Base-by-base conservation (phyloP, 2,888 invertebrate species). In the Platerodrilus igneus region DNA sequence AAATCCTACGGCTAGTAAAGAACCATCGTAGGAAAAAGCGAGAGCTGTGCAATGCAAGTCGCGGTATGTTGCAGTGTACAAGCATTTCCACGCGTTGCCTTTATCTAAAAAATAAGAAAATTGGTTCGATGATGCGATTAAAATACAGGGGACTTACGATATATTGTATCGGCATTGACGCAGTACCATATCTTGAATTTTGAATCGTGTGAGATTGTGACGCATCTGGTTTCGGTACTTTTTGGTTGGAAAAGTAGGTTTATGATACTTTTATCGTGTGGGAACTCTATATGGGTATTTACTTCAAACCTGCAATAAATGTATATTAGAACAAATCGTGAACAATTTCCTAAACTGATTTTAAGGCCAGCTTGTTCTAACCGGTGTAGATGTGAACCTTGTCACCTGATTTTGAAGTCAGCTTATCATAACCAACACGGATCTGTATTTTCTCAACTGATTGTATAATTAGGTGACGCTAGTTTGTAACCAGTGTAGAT, bases 1-100 rank as follows among this genome's bases (percentile, higher is more conserved):
- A 67, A 82, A 88, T 6, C 77, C 78, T 8, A 83, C 80, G 3
- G 79, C 84, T 23, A 89, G 58, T 14, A 87, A 60, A 1, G 87
- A 85, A n/a, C 86, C 86, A 64, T 89, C 88, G 39, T 74, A 70
- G 1, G 85, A 81, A 64, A 87, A 87, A 26, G 74, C 74, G 2
- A 79, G 69, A 22, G 75, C 73, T 11, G 72, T 70, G 13, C 80
- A 72, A 0, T 73, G 63, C 10, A 79, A 60, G 47, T 78, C 69
- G 32, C 78, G 73, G 54, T 83, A 87, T 39, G 68, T 74, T 1
- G 79, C 79, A 13, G 76, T 69, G 16, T 75, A 76, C 18, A 76
- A 71, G 58, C 83, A 84, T 39, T 63, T 70, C 87, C 88, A 88
- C 41, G 73, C 71, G 33, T 66, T 67, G n/a, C 70, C 69, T 37